These are phyloP conservation scores for Agelas oroides DNA, from an alignment of 37 sponge, comb jelly and placozoan genomes.

Conservation along the genomic window DNA sequence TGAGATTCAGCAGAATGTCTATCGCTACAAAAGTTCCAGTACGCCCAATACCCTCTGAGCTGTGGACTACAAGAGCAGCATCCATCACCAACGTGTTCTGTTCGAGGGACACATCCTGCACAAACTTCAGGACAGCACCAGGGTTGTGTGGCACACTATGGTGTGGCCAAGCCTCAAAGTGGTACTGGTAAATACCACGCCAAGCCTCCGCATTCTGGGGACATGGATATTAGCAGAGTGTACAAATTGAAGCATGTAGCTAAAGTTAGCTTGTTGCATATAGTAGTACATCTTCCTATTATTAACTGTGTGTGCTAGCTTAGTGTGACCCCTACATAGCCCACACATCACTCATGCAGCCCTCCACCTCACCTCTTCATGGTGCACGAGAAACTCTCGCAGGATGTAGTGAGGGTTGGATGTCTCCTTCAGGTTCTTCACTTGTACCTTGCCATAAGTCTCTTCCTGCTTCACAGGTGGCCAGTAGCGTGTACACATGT, in stretches of 20 bases:
- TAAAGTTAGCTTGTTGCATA: too few relatives aligned
- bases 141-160: conserved; percentile 93
- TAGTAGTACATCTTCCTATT: too few relatives aligned
- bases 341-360: too few relatives aligned
- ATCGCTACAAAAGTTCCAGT: conserved; percentile 94
- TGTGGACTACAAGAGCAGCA: conserved; percentile 88
- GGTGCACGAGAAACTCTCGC: conserved; percentile 66
- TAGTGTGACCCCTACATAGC: too few relatives aligned
- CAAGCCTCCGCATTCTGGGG: conserved; percentile 17
- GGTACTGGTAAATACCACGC: conserved; percentile 70
- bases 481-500: conserved; percentile 93
- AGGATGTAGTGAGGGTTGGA: conserved; percentile 78
- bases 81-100: conserved; percentile 36
- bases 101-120: conserved; percentile 77
- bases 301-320: too few relatives aligned
- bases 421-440: conserved; percentile 49
- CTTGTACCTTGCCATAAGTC: conserved; percentile 35
- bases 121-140: conserved; percentile 68
- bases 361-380: conserved; percentile 19
- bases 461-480: conserved; percentile 55
- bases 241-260: too few relatives aligned
- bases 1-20: conserved; percentile 85
- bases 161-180: conserved; percentile 94
- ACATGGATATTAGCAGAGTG: too few relatives aligned
- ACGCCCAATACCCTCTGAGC: conserved; percentile 92